Base-by-base conservation (phyloP, 2,797 vertebrate genomes). In the Naso thynnoides region DNA sequence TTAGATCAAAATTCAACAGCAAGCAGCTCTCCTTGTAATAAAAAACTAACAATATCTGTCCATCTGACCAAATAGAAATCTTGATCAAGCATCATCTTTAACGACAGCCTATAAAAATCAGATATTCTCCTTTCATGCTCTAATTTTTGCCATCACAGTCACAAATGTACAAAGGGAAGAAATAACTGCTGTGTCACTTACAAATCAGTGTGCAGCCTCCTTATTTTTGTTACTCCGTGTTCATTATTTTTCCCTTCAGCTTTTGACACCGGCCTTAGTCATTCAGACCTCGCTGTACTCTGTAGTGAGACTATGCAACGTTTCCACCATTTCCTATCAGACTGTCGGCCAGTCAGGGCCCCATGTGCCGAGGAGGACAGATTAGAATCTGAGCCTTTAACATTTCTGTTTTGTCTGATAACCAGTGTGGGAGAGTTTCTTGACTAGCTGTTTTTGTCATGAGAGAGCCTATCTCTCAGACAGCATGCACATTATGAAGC, bases 361-460 rank as follows among this genome's bases (percentile, higher is more conserved):
- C 72, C 61, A 11, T 13, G 24, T 69, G 49, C 52, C 1, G 18
- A 78, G 68, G 60, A 82, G 70, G 73, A 6, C 64, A 73, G 84
- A 84, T 89, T 74, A 70, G 19, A 7, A 87, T 83, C 70, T 50
- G 57, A 63, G 73, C 31, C 53, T 64, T 24, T 14, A 78, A 49
- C 78, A 10, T 71, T 26, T 83, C 67, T 88, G 88, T 78, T 84
- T 63, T 71, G 62, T 75, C 73, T 81, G 87, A 92, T 90, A 89
- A 87, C 73, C 11, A 27, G 36, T 70, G 39, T 41, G 31, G 50
- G 36, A 61, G 59, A 26, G 21, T 52, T 57, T 7, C 36, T 8
- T 21, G 42, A 72, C 76, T 65, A 66, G 50, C 69, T 59, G 47
- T 42, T n/a, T 48, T 44, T 24, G 64, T 69, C 73, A 73, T 15